Evolutionary conservation across 2,797 vertebrate species (phyloP), one percentile per base, ranked within the genome.

Genomic region (Yasuhikotakia modesta): DNA sequence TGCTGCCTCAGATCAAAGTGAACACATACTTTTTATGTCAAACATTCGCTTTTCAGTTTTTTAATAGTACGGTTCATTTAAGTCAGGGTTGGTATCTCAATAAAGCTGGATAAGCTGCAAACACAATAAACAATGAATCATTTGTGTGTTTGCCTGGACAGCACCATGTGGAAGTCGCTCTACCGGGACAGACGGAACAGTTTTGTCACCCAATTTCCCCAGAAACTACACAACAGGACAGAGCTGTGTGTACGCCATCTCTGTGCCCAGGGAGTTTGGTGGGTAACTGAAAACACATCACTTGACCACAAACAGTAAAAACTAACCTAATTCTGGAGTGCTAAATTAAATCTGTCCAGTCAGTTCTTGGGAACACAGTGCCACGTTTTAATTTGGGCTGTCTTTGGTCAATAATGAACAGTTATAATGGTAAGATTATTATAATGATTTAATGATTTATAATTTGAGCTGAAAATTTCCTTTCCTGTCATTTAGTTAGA

Each of bases 191-290:
- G 98, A 99, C 78, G 98, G 97, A 61, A 99, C 97, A 0, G 96
- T 99, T 66, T 90, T 99, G 83, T 99, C 98, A 46, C 98, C 98
- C 81, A 98, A 97, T 86, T 99, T 98, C 74, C 97, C 97, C 16
- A 95, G 96, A 89, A 99, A 99, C 92, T 99, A 99, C n/a, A 99
- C 96, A 2, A 91, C 95, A 64, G 96, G 95, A 78, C 96, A 99
- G 87, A 97, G 93, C 80, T 99, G 97, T 80, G 87, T 98, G 88
- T 99, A 98, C 83, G 93, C 96, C 53, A 97, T 98, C 87, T 94
- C 96, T 21, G 97, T 99, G 76, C 96, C 96, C 0, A 95, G 96
- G 87, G 97, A 99, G 86, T 99, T 99, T 83, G 98, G 98, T 99
- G 89, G 93, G 96, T 92, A 68, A 63, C 46, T 57, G 16, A 7